Percentiles rank a stretch among this genome's conserved stretches.
Evolutionary conservation across 2,888 invertebrate species (phyloP).

Genomic region (Melinopterus prodromus): DNA sequence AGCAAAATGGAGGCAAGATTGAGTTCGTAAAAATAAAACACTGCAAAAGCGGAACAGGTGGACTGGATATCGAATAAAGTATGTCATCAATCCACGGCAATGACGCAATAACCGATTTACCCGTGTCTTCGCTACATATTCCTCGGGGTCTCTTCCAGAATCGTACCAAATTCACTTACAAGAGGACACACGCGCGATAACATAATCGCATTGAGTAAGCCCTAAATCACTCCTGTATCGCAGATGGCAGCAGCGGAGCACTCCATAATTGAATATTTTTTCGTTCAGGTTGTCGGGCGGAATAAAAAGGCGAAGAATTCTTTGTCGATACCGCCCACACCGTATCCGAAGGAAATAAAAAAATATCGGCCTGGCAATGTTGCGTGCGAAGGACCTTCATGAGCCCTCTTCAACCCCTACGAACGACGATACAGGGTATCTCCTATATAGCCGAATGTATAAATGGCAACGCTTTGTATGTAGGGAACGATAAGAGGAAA

Average conservation of each 20-base stretch:
- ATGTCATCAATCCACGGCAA: background rate
- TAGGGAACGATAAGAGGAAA: background rate
- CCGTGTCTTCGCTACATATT: background rate
- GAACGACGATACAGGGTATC: background rate
- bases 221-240: background rate
- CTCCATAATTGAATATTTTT: background rate
- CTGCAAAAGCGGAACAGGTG: background rate
- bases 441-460: background rate
- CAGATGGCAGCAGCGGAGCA: background rate
- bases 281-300: background rate
- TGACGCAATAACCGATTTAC: background rate
- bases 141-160: background rate
- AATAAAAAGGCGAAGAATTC: background rate
- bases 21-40: too few relatives aligned
- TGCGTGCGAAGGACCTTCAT: background rate
- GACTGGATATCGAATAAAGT: background rate
- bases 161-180: background rate
- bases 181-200: background rate
- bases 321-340: background rate
- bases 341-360: background rate
- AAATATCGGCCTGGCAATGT: background rate
- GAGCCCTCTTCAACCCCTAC: background rate
- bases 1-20: too few relatives aligned
- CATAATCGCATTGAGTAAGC: background rate
- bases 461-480: background rate